These are phyloP conservation scores for Synanthedon formicaeformis DNA, from an alignment of 2,888 invertebrate genomes.

Conservation along the genomic window DNA sequence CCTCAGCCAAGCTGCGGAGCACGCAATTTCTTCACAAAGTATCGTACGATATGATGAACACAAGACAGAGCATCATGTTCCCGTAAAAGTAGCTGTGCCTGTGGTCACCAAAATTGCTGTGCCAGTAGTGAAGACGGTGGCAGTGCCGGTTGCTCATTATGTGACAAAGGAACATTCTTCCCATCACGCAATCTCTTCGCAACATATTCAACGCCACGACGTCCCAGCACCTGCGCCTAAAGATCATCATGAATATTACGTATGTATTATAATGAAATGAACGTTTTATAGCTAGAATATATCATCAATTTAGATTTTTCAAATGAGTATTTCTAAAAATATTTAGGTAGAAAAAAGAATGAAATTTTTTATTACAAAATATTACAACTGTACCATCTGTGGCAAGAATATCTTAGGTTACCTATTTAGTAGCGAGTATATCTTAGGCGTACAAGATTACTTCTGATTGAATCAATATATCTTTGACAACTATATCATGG, in stretches of 20 bases:
- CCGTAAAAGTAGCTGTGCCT: not conserved
- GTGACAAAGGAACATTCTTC: not conserved
- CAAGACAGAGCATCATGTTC: conserved; percentile 1
- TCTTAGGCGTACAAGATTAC: no score
- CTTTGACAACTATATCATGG: no score
- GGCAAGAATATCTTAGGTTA: no score
- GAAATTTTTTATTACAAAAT: not conserved
- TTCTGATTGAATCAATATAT: no score
- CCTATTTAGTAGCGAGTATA: no score
- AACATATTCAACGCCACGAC: conserved; percentile 19
- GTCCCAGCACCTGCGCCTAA: conserved; percentile 9
- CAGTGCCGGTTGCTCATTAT: not conserved
- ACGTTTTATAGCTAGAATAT: no score
- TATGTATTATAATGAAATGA: no score
- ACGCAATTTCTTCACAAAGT: conserved; percentile 26
- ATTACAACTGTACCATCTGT: not conserved
- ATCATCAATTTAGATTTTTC: no score
- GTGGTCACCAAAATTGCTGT: not conserved
- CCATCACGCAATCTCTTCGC: conserved; percentile 15
- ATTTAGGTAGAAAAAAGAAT: not conserved
- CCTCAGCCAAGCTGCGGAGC: conserved; percentile 19
- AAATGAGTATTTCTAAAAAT: not conserved
- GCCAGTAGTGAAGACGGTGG: not conserved
- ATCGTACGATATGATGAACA: conserved; percentile 14
- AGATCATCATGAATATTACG: conserved; percentile 13